phyloP scores from a whole-genome alignment of 2,797 vertebrate species.

The Hybognathus amarus region DNA sequence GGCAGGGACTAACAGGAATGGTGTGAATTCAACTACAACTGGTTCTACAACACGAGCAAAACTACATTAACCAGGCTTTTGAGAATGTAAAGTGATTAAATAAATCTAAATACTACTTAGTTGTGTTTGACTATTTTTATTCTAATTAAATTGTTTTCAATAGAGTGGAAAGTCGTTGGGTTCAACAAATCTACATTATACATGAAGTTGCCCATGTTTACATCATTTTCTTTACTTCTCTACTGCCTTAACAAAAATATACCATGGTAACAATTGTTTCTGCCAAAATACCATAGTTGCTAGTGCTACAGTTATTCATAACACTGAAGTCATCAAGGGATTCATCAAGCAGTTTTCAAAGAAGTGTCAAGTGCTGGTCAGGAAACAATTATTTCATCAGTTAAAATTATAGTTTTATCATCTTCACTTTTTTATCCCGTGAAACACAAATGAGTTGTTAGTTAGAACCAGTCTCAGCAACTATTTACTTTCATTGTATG shows the following conservation, averaged over 20 bases:
- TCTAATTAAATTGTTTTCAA: background rate
- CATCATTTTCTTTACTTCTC: background rate
- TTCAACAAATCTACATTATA: background rate
- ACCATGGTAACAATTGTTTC: background rate
- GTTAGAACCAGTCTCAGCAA: background rate
- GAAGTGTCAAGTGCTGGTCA: background rate
- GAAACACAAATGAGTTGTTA: background rate
- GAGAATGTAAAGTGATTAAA: background rate
- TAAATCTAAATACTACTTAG: background rate
- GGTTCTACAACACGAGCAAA: background rate
- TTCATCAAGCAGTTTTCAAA: background rate
- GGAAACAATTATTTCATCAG: background rate
- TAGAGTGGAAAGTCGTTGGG: background rate
- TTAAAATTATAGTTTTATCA: background rate
- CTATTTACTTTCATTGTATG: background rate
- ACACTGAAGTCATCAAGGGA: background rate
- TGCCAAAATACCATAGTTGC: background rate
- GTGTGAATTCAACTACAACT: constrained; percentile 19
- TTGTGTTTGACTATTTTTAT: background rate
- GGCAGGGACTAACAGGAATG: constrained; percentile 7
- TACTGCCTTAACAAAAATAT: background rate
- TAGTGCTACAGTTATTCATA: background rate
- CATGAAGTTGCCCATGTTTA: background rate
- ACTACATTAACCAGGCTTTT: background rate
- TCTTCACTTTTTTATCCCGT: too few relatives aligned